These are phyloP conservation scores for Tetragnatha montana DNA, from an alignment of 2,888 invertebrate species.

Conservation along the genomic window DNA sequence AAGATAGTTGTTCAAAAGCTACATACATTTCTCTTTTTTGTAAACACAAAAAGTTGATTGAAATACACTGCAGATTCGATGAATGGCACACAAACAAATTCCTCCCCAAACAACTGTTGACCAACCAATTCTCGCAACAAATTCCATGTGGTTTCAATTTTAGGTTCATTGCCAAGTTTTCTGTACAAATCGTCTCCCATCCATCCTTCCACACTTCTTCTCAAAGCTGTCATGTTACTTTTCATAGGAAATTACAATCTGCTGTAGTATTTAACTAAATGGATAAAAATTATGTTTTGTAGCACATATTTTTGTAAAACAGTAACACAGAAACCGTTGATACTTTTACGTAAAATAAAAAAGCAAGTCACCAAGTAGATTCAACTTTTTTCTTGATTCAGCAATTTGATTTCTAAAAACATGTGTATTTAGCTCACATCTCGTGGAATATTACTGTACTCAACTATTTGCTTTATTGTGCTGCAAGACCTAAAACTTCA, in stretches of 20 bases:
- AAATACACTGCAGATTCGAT: conserved; percentile 46
- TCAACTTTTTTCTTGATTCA: neutral
- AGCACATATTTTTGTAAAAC: no score
- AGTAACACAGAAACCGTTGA: no score
- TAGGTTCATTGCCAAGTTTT: conserved; percentile 48
- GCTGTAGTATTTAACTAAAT: no score
- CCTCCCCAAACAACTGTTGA: conserved; percentile 32
- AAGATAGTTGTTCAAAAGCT: neutral
- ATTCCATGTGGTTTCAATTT: conserved; percentile 41
- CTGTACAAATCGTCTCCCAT: conserved; percentile 56
- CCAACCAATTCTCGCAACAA: conserved; percentile 47
- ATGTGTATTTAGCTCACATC: neutral
- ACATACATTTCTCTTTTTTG: conserved; percentile 53
- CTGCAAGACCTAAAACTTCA: no score
- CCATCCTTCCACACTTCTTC: conserved; percentile 49
- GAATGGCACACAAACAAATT: conserved; percentile 51
- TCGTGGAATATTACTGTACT: neutral
- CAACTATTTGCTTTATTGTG: no score
- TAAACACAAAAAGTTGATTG: conserved; percentile 60
- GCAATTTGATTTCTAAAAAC: neutral
- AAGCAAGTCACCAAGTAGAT: neutral
- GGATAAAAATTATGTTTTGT: no score
- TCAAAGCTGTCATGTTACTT: conserved; percentile 8
- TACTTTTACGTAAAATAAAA: no score
- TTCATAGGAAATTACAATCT: neutral